Evolutionary conservation across 2,113 vertebrate species (phyloP), one percentile per base, ranked within the genome.

Genomic region (Oryzias curvinotus): DNA sequence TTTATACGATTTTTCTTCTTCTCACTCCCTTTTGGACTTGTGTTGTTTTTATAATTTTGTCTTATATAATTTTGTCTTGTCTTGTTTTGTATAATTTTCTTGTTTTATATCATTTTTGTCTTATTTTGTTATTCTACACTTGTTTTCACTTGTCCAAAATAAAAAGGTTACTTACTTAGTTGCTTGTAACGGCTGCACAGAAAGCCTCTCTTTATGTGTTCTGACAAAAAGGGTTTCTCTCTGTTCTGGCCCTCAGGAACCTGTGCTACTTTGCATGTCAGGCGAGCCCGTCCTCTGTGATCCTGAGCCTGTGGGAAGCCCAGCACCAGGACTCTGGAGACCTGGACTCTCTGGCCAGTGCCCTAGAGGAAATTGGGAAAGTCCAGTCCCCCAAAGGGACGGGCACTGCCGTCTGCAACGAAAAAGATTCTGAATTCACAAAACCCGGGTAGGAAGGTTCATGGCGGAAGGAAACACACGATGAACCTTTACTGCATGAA

Each of bases 231-330:
- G 52, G 2, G 0, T 2, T 43, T 71, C 41, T 55, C 26, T 52
- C 13, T 15, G 13, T 18, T 51, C 28, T n/a, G n/a, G 30, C 64
- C 67, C 41, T 30, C 61, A 99, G 97, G 91, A 99, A 99, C 70
- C 90, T 99, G 75, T 92, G 93, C 63, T 99, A 97, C 79, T 99
- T 99, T 71, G 95, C 95, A 51, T 92, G 93, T 13, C 95, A 97
- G 64, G 93, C 91, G 82, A 99, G 97, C 71, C 97, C 97, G 0
- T 97, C 97, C 0, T 94, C 96, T 0, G 95, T 96, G 85, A 98
- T 99, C 80, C 90, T 99, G 91, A 97, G 96, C 86, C 93, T 99
- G 63, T 99, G 97, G 97, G 96, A 98, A 82, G 96, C 96, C 8
- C 94, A 93, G 59, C 95, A 99, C 85, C 96, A 96, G 67, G 94